Evolutionary conservation across 2,113 vertebrate species (phyloP).

Genomic region (Heloderma charlesbogerti): DNA sequence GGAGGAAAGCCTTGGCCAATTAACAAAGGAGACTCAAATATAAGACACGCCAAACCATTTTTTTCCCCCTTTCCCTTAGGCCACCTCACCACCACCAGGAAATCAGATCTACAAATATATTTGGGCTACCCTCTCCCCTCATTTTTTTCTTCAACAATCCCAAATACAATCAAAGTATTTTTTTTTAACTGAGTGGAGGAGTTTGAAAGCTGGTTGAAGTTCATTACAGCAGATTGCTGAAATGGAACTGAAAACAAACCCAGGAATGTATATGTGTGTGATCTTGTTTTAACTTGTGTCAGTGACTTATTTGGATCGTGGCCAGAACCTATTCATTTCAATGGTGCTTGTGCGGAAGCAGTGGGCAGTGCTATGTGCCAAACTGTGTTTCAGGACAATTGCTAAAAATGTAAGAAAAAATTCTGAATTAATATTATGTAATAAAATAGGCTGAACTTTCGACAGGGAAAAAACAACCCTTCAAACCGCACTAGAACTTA

Average conservation of each 20-base stretch:
- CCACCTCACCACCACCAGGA: not conserved
- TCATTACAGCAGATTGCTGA: not conserved
- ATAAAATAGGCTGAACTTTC: not conserved
- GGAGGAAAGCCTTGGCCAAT: not conserved
- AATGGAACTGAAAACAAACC: not conserved
- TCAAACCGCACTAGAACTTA: not conserved
- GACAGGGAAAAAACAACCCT: rapidly evolving
- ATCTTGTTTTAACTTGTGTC: not conserved
- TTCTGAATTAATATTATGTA: not conserved
- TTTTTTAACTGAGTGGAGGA: not conserved
- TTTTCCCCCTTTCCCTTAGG: not conserved
- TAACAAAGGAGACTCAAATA: not conserved
- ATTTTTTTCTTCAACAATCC: not conserved
- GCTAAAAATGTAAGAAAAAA: not conserved
- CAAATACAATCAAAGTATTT: not conserved
- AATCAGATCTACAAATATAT: not conserved
- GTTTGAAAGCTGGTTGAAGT: not conserved
- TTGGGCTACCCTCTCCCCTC: not conserved
- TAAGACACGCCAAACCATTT: not conserved
- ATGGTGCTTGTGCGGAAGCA: not conserved
- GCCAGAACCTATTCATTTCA: not conserved
- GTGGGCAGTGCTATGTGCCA: not conserved
- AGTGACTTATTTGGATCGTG: not conserved
- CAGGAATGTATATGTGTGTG: not conserved
- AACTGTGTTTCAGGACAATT: not conserved